Evolutionary conservation across 2,888 invertebrate genomes (phyloP).

Genomic region (Ichneumon xanthorius): DNA sequence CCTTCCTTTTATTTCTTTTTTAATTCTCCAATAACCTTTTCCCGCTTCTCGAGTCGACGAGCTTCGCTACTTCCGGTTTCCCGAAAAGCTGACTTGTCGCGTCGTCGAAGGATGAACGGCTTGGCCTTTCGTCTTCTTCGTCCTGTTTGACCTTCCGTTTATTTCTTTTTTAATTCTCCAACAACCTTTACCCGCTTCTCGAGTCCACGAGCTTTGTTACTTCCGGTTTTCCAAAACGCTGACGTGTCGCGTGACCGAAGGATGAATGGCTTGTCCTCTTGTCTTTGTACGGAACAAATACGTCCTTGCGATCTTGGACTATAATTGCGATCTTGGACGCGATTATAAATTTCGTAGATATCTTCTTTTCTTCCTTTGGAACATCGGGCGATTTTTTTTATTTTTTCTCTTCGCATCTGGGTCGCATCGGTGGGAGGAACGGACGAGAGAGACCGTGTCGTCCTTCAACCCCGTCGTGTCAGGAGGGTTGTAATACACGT

Average conservation of each 20-base stretch:
- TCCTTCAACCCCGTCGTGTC: conserved; percentile 14
- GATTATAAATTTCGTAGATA: background rate
- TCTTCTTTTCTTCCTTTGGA: background rate
- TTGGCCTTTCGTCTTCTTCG: background rate
- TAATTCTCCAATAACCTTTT: background rate
- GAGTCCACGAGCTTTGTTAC: too few relatives aligned
- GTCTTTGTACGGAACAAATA: background rate
- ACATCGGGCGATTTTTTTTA: background rate
- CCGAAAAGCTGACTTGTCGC: background rate
- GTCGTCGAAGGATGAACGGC: too few relatives aligned
- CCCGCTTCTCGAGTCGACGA: background rate
- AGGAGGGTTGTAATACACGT: conserved; percentile 9
- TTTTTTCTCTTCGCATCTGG: conserved; percentile 3
- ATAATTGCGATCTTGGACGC: background rate
- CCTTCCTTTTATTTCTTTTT: background rate
- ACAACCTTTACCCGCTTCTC: background rate
- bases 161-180: background rate
- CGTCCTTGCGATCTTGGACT: background rate
- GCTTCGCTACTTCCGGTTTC: background rate
- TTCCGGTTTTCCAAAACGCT: too few relatives aligned
- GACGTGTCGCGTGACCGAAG: too few relatives aligned
- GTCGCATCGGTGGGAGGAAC: background rate
- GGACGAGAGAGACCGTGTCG: conserved; percentile 28
- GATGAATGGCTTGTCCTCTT: too few relatives aligned
- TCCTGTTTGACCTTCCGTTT: background rate